Evolutionary conservation across 2,113 vertebrate genomes (phyloP).

Genomic region (Brachirus orientalis): DNA sequence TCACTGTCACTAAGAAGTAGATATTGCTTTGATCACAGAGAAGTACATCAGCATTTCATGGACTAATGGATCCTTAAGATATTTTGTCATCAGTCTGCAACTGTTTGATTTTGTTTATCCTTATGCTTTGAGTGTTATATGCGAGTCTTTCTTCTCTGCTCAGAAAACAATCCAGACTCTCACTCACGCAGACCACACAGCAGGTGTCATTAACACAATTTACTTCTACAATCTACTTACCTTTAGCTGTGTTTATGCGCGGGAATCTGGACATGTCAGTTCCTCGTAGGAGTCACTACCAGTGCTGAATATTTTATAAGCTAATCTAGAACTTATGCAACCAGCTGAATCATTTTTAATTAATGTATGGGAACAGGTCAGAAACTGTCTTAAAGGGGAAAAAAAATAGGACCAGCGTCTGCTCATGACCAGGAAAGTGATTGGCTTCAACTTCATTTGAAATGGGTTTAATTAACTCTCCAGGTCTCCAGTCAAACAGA

Average conservation of each 20-base stretch:
- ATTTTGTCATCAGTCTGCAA: too few relatives aligned
- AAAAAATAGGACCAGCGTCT: background rate
- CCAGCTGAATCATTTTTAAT: conserved; percentile 16
- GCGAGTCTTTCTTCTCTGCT: too few relatives aligned
- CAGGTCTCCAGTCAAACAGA: too few relatives aligned
- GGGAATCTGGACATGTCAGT: background rate
- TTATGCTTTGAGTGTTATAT: too few relatives aligned
- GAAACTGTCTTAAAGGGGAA: too few relatives aligned
- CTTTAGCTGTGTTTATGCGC: background rate
- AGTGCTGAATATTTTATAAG: conserved; percentile 5
- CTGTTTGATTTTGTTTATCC: too few relatives aligned
- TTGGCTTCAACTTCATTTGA: conserved; percentile 12
- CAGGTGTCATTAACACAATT: background rate
- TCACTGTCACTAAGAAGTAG: too few relatives aligned
- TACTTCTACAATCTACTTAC: too few relatives aligned
- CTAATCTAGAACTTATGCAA: background rate
- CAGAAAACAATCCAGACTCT: background rate
- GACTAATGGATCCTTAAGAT: too few relatives aligned
- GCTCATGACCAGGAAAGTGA: background rate
- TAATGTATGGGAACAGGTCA: conserved; percentile 13
- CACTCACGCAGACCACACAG: background rate
- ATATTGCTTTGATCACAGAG: too few relatives aligned
- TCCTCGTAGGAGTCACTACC: background rate
- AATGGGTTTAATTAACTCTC: conserved; percentile 30
- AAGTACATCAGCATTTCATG: too few relatives aligned